Percentiles rank a stretch among this genome's conserved stretches.
Evolutionary conservation across 2,888 invertebrate species (phyloP).

Genomic region (Lacanobia oleracea): DNA sequence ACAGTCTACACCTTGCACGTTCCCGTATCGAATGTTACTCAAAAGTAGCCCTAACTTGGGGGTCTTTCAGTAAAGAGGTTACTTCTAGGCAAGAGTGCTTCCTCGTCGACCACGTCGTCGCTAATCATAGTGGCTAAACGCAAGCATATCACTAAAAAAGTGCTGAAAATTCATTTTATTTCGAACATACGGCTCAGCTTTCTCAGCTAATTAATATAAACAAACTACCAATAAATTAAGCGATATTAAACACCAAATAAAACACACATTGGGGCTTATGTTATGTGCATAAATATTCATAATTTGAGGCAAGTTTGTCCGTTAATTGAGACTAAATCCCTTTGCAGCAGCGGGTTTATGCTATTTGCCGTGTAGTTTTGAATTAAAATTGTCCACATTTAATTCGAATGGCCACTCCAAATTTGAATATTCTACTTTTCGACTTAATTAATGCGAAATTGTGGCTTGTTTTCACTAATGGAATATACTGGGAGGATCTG

Average conservation of each 20-base stretch:
- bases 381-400: conserved; percentile 68
- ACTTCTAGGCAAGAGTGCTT: background rate
- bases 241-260: conserved; percentile 36
- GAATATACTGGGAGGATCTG: conserved; percentile 19
- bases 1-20: too few relatives aligned
- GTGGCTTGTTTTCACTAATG: conserved; percentile 45
- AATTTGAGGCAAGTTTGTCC: conserved; percentile 59
- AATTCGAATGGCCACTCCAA: conserved; percentile 47
- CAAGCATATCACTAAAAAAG: background rate
- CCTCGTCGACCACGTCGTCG: background rate
- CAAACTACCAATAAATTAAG: conserved; percentile 25
- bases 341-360: conserved; percentile 54
- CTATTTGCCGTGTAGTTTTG: conserved; percentile 61
- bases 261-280: conserved; percentile 44
- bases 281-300: conserved; percentile 62
- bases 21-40: background rate
- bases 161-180: background rate
- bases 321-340: conserved; percentile 78
- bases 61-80: background rate
- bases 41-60: background rate
- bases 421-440: conserved; percentile 51
- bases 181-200: background rate
- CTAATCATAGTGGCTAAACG: background rate
- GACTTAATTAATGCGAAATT: conserved; percentile 40
- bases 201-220: background rate